Evolutionary conservation across 2,113 vertebrate species (phyloP).

Genomic region (Gobius niger): DNA sequence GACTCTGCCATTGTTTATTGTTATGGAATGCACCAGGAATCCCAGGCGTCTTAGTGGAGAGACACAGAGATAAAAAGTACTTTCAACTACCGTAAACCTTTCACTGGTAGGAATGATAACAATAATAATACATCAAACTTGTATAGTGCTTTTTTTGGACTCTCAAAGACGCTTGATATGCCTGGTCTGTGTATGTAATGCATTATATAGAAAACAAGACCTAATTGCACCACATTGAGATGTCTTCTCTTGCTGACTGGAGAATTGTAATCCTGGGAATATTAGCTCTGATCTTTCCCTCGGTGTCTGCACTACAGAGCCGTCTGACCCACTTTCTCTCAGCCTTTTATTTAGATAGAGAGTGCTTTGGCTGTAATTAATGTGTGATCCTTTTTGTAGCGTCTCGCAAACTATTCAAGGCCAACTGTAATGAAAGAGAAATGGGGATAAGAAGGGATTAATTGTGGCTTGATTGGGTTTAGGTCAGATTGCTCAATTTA

Average conservation of each 20-base stretch:
- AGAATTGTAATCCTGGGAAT: constrained; percentile 11
- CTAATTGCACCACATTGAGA: neutral
- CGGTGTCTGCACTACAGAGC: constrained; percentile 11
- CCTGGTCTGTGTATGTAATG: too few species aligned
- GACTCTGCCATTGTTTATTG: too few species aligned
- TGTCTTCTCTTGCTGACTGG: constrained; percentile 12
- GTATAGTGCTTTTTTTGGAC: too few species aligned
- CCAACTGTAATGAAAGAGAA: constrained; percentile 29
- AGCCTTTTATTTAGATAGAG: constrained; percentile 5
- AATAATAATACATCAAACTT: too few species aligned
- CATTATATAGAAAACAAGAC: neutral
- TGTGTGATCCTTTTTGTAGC: constrained; percentile 21
- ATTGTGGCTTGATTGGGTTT: neutral
- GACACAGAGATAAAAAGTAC: too few species aligned
- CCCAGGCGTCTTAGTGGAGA: too few species aligned
- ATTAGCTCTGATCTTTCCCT: constrained; percentile 13
- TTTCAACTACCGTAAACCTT: too few species aligned
- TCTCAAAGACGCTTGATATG: too few species aligned
- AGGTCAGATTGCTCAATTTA: neutral
- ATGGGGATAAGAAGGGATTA: neutral
- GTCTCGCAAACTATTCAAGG: constrained; percentile 5
- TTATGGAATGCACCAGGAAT: too few species aligned
- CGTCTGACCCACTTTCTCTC: constrained; percentile 37
- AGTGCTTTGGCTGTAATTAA: constrained; percentile 30
- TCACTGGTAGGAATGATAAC: too few species aligned